Evolutionary conservation across 2,888 invertebrate species (phyloP), one percentile per base, ranked within the genome.

Genomic region (Lasioglossum zephyrum): DNA sequence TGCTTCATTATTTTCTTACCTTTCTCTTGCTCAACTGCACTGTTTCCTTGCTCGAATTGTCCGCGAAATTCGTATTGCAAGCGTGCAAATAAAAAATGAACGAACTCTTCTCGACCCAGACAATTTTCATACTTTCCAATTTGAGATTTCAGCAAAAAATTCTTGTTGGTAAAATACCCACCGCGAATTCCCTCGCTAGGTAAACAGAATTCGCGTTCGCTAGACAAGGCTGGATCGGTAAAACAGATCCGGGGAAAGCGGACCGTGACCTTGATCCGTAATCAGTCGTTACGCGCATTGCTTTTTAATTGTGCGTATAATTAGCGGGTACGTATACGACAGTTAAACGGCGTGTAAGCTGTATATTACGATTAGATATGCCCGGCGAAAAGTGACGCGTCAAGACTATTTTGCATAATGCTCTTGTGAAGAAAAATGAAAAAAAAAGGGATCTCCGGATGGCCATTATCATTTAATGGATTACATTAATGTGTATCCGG

Each of bases 181-280:
- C 57, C 18, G 73, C 81, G 81, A 89, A 85, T 79, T 74, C 78
- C 69, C 87, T 92, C 91, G 79, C 73, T 82, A 80, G 89, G 88
- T 92, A 90, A 89, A 87, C 76, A 81, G 75, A 80, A 76, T 87
- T 80, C 60, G 72, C 78, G 31, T 63, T 31, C 63, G 73, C 81
- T 82, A 88, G 81, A 85, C 66, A 82, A 85, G 39, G 74, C 73
- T 79, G 88, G 92, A 57, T 88, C 90, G 92, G 92, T 93, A 93
- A 92, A 57, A 82, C 81, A 93, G 92, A 77, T 6, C 9, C n/a
- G 76, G 11, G 66, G 47, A 57, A 82, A 79, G 36, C 63, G 63
- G 26, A 41, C 81, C 88, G 81, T 88, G 88, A 85, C 81, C 82
- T 86, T 89, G 77, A n/a, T 31, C 11, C 5, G 76, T 79, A 78